phyloP scores from a whole-genome alignment of 1,140 invertebrate species.

The Stegodyphus mimosarum region DNA sequence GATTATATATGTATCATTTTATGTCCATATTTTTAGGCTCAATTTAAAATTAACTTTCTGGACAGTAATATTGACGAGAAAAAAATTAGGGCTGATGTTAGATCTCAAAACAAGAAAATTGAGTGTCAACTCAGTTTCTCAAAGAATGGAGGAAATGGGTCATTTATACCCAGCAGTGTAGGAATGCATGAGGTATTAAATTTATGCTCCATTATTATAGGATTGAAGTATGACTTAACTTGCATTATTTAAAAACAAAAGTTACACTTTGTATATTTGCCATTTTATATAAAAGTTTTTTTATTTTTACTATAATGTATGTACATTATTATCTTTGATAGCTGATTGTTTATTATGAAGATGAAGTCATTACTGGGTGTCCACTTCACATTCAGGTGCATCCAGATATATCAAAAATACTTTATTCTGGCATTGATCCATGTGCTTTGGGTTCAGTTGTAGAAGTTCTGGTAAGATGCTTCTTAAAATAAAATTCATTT shows the following conservation, averaged over 20 bases:
- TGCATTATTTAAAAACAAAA: background rate
- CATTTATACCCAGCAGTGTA: slow-evolving; percentile 50
- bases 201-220: no score
- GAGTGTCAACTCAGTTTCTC: slow-evolving; percentile 55
- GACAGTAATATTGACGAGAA: slow-evolving; percentile 51
- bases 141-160: slow-evolving; percentile 58
- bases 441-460: slow-evolving; percentile 65
- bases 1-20: no score
- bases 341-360: slow-evolving; percentile 59
- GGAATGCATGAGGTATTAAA: slow-evolving; percentile 62
- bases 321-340: slow-evolving; percentile 20
- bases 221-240: background rate
- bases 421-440: slow-evolving; percentile 63
- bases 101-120: slow-evolving; percentile 46
- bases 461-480: slow-evolving; percentile 62
- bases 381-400: slow-evolving; percentile 61
- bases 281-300: no score
- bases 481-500: background rate
- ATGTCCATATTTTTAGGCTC: slow-evolving; percentile 45
- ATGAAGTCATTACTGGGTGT: slow-evolving; percentile 50
- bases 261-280: no score
- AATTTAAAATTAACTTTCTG: slow-evolving; percentile 59
- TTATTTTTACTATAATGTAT: no score
- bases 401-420: slow-evolving; percentile 62
- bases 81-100: slow-evolving; percentile 56